Base-by-base conservation (phyloP, 2,113 vertebrate genomes). In the Alectura lathami region DNA sequence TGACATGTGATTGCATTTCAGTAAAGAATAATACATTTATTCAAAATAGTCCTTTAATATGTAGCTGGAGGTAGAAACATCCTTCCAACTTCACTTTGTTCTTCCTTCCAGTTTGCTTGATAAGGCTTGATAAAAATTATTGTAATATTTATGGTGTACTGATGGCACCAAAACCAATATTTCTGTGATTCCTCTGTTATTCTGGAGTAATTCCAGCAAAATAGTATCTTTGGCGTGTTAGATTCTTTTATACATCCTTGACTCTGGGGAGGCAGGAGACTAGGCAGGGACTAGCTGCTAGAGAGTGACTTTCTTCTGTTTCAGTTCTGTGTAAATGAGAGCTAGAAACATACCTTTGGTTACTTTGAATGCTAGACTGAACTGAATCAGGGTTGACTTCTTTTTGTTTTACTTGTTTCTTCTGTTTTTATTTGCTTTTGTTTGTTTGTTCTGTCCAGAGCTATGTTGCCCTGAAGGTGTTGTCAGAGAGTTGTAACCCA, bases 161-260 rank as follows among this genome's bases (percentile, higher is more conserved):
- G 54, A 32, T 56, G 17, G 13, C 40, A 56, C 20, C 56, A 43
- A 32, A 45, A 73, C 14, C 20, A 36, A 6, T 50, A 29, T 62
- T 53, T 62, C 18, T 62, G 30, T 27, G 32, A 10, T 13, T 54
- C n/a, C 13, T 64, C 40, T 27, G 32, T 53, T 26, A 63, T 13
- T 32, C 40, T 74, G 53, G 48, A 64, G 36, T 21, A 54, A 38
- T 54, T 64, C n/a, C 13, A 54, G 47, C 36, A 36, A 63, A 36
- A 5, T 43, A 24, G 7, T 32, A 10, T 32, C 16, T 54, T 54
- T 74, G 22, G n/a, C 14, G 4, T 22, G 8, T 45, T 54, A 3
- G 5, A 24, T 8, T 3, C 29, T 8, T 53, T 30, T 27, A 32
- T 9, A 60, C 23, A 29, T 22, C 2, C 0, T 36, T 36, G 45